Base-by-base conservation (phyloP, 2,113 vertebrate genomes). In the Elaphurus davidianus region DNA sequence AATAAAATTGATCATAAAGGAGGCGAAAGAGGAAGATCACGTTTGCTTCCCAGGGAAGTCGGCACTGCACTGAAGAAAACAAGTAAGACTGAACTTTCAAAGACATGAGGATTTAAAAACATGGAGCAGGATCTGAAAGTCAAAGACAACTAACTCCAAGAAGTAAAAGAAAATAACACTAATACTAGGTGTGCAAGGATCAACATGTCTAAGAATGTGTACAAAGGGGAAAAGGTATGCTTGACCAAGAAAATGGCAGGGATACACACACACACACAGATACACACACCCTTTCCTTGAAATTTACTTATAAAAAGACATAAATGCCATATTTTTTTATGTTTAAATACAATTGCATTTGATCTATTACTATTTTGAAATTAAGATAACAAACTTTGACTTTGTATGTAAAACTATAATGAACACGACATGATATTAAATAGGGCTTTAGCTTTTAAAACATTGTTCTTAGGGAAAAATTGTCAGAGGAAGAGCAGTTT, bases 361-460 rank as follows among this genome's bases (percentile, higher is more conserved):
- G 67, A 97, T 91, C 86, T 96, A 94, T 97, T 86, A 84, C 19
- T 36, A 95, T 94, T 97, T 96, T 97, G 54, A 97, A 96, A 96
- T 74, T 84, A 97, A 85, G 19, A 83, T 5, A 90, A 47, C 40
- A 96, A 93, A 81, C 17, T 98, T 96, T 50, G 81, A 76, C 0
- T 84, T 1, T 86, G 6, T 50, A 92, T 59, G 27, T 82, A 97
- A 98, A 98, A 79, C 59, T 19, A 96, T 0, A 0, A 7, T 78
- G 23, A 40, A 50, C 7, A 55, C 10, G 96, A 21, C 23, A 87
- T 96, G 59, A 45, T 50, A 94, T 15, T n/a, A 76, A 94, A 81
- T 59, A 88, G 90, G 0, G 89, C 84, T 90, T 91, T 55, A 96
- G 30, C 10, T 94, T 91, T 84, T 79, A 33, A 62, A 94, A 83